Base-by-base conservation (phyloP, 2,113 vertebrate species). In the Mobula birostris region DNA sequence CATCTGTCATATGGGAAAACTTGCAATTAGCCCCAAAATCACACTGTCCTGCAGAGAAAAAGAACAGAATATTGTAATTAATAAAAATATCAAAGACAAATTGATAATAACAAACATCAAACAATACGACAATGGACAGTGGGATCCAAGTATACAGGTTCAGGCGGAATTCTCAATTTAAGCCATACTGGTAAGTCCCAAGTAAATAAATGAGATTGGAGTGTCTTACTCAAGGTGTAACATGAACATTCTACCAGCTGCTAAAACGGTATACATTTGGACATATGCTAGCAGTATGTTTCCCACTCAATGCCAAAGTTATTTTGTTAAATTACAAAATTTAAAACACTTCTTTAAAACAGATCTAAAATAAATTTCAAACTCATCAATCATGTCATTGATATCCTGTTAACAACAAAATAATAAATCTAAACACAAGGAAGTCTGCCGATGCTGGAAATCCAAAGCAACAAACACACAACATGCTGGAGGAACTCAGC, bases 1-100 rank as follows among this genome's bases (percentile, higher is more conserved):
- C 96, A 94, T 98, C 98, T 0, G 98, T 97, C 98, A 99, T 98
- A 96, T 99, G 99, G 85, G 98, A 99, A 95, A 99, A 99, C 70
- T 98, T 97, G 96, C 99, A 99, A 96, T 97, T 98, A 85, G 96
- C 96, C 11, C 98, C 98, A 95, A 99, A 99, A 94, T 98, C 97
- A 94, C 98, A 98, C 72, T 97, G 97, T 0, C 98, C 98, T 98
- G 21, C 1, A 27, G 66, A 80, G 66, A 87, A 90, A 36, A 14
- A 48, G 12, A 19, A 48, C 36, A 63, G 48, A 19, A 27, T 40
- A 68, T 72, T 74, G 72, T 21, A 74, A 80, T 12, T n/a, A 80
- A 5, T 56, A 83, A 80, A 63, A 63, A 27, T 6, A 32, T 27
- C 17, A 14, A 48, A 32, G 32, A 63, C 6, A 61, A 80, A 61